Percentiles rank a stretch among this genome's conserved stretches.
phyloP scores from a whole-genome alignment of 1,140 invertebrate species.

The Leptinotarsa undecemlineata region DNA sequence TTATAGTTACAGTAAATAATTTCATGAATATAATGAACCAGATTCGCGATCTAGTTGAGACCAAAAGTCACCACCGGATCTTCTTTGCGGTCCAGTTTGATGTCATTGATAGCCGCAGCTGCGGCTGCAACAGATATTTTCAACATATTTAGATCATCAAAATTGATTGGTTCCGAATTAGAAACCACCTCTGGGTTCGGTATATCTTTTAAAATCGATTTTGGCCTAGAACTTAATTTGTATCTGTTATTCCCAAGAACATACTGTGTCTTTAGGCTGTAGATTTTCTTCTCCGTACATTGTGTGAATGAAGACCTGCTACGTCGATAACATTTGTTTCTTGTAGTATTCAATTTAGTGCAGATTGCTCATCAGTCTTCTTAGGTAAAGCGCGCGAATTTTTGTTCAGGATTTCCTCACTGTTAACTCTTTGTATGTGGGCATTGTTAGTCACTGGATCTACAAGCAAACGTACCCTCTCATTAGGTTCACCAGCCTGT shows the following conservation, averaged over 20 bases:
- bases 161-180: conserved; percentile 58
- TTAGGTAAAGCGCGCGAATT: conserved; percentile 71
- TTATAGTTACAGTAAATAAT: conserved; percentile 1
- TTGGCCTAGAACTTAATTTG: conserved; percentile 53
- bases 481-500: conserved; percentile 64
- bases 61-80: conserved; percentile 79
- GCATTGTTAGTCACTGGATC: conserved; percentile 71
- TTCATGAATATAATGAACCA: not conserved
- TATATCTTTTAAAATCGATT: conserved; percentile 62
- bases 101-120: conserved; percentile 68
- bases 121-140: conserved; percentile 66
- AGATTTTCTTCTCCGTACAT: conserved; percentile 71
- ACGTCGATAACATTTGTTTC: conserved; percentile 88
- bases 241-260: conserved; percentile 55
- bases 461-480: conserved; percentile 69
- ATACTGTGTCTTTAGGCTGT: conserved; percentile 65
- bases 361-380: conserved; percentile 85
- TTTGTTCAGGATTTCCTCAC: conserved; percentile 67
- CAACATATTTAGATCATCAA: conserved; percentile 63
- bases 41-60: conserved; percentile 22
- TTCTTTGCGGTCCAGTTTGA: conserved; percentile 80
- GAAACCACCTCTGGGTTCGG: conserved; percentile 64
- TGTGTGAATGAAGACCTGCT: conserved; percentile 76
- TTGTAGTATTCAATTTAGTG: conserved; percentile 82
- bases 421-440: conserved; percentile 63